Percentiles rank a stretch among this genome's conserved stretches.
phyloP scores from a whole-genome alignment of 2,888 invertebrate species.

The Heteropelma amictum region DNA sequence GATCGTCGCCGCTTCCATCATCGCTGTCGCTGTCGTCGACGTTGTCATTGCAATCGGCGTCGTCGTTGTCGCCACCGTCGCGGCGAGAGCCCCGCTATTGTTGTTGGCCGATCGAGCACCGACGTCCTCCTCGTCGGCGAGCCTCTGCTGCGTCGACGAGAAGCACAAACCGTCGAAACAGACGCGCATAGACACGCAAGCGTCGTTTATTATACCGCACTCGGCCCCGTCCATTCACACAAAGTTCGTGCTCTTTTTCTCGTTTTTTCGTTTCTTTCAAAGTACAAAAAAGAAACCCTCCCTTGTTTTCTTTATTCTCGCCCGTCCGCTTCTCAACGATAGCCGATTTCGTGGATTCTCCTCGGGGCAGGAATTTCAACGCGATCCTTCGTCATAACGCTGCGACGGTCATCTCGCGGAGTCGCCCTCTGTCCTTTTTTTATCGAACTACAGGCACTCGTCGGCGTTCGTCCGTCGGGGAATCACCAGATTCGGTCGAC shows the following conservation, averaged over 20 bases:
- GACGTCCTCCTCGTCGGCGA: slow-evolving; percentile 88
- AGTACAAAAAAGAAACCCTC: background rate
- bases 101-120: slow-evolving; percentile 73
- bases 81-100: slow-evolving; percentile 30
- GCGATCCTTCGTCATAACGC: too few relatives aligned
- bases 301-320: background rate
- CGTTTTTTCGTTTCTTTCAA: background rate
- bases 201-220: slow-evolving; percentile 74
- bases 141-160: slow-evolving; percentile 89
- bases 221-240: slow-evolving; percentile 75
- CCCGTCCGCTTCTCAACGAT: too few relatives aligned
- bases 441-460: too few relatives aligned
- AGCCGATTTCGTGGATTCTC: too few relatives aligned
- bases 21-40: slow-evolving; percentile 58
- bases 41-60: slow-evolving; percentile 70
- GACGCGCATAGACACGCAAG: slow-evolving; percentile 91
- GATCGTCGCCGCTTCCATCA: slow-evolving; percentile 80
- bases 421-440: too few relatives aligned
- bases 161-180: slow-evolving; percentile 94
- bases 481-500: too few relatives aligned
- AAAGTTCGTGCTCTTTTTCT: background rate
- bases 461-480: too few relatives aligned
- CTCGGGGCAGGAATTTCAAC: too few relatives aligned
- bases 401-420: too few relatives aligned
- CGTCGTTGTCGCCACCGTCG: slow-evolving; percentile 45